Evolutionary conservation across 2,113 vertebrate genomes (phyloP), one percentile per base, ranked within the genome.

Genomic region (Lasiurus borealis): DNA sequence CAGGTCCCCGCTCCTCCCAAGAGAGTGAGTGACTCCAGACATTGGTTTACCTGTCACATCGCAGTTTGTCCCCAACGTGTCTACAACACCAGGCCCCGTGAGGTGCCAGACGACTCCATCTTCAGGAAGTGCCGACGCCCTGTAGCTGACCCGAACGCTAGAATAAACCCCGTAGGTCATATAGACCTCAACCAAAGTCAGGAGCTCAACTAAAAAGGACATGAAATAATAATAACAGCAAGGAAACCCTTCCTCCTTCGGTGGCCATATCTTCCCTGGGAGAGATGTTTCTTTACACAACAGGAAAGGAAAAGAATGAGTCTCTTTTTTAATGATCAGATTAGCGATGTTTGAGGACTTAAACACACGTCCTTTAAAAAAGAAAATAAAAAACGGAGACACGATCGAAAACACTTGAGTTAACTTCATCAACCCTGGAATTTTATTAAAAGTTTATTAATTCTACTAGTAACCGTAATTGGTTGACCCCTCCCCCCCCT

Each of bases 261-360:
- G 27, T 46, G 15, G 57, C 19, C 19, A 52, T 44, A 62, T 36
- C 91, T 95, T 93, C 64, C 54, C 13, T 73, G 29, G 31, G 69
- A 84, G 76, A 64, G 52, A 23, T 88, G 15, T 72, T 72, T 85
- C 15, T 81, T 75, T 76, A 62, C 44, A 4, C 44, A 12, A 76
- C 6, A 18, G 31, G 69, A 36, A 52, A 71, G 18, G 46, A 50
- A 13, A 72, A 69, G 5, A 77, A 77, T 73, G 21, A 23, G 48
- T 6, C 5, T 46, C 11, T 48, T 88, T 85, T 88, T 87, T 75
- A 57, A 19, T 54, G 44, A 40, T 86, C 46, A 91, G 83, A 36
- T 57, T 25, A 71, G 77, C 52, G 25, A 36, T n/a, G 27, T n/a
- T 83, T 64, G 69, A n/a, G 78, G 78, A 27, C 14, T 54, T 90